Base-by-base conservation (phyloP, 2,888 invertebrate species). In the Latheticus oryzae region DNA sequence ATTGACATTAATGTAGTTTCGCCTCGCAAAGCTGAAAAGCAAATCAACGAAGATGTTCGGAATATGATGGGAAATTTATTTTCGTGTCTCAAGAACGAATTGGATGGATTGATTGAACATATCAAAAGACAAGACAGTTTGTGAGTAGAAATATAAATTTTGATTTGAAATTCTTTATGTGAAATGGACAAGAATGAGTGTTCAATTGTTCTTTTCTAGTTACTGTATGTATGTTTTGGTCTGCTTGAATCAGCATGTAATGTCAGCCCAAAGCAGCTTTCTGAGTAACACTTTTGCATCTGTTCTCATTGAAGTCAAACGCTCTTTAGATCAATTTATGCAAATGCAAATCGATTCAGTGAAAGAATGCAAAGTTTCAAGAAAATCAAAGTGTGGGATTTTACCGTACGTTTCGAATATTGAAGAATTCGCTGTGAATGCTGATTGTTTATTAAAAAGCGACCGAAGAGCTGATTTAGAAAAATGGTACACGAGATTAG, bases 141-240 rank as follows among this genome's bases (percentile, higher is more conserved):
- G 94, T 96, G 80, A 85, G 91, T 85, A 33, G 15, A 28, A 37
- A 33, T 5, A 35, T 3, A 17, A 33, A 2, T 16, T 17, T 32
- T 9, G 12, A 8, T 32, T 32, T 32, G n/a, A n/a, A n/a, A n/a
- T n/a, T n/a, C n/a, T n/a, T n/a, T n/a, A n/a, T n/a, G n/a, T n/a
- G n/a, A n/a, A n/a, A n/a, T 8, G 9, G 8, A 4, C 8, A n/a
- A n/a, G n/a, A n/a, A n/a, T n/a, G n/a, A n/a, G n/a, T 2, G 7
- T 37, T 37, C 12, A 12, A 12, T 51, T 60, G 26, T 65, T 76
- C n/a, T 79, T 52, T 72, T 24, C 24, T 4, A 96, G 95, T 79
- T 95, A 95, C 76, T 95, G 94, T 45, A 91, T 97, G 86, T 93
- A 95, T 68, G 91, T 96, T 60, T 82, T 97, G 72, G 97, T 97